A percentile compares a stretch with the other conserved stretches of the same genome.
Conservation (phyloP, 2,888 invertebrate genomes). For the Sarcophaga carnaria region DNA sequence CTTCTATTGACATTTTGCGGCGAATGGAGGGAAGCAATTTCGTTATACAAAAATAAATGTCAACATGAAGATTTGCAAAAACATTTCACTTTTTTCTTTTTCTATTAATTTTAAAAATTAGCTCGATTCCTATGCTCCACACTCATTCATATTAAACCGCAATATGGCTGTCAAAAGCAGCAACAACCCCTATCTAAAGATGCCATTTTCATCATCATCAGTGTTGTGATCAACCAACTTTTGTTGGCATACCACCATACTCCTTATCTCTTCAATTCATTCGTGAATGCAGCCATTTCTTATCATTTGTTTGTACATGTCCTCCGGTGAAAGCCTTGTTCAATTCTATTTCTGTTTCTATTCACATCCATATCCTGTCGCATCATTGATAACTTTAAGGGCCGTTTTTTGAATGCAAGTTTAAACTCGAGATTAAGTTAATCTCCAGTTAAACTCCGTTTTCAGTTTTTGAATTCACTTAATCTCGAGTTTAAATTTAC, state of each 20-base stretch:
- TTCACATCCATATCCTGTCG: constrained; percentile 24
- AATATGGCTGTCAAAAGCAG: constrained; percentile 19
- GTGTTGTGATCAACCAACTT: not conserved
- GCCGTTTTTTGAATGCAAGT: no score
- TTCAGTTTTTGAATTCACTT: no score
- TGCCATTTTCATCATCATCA: not conserved
- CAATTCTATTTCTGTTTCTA: constrained; percentile 18
- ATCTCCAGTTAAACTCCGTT: no score
- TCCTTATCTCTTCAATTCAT: constrained; percentile 10
- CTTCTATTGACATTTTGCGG: not conserved
- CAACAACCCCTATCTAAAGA: not conserved
- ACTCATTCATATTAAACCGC: not conserved
- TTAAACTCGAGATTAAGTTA: no score
- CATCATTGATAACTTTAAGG: constrained; percentile 38
- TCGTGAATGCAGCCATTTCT: constrained; percentile 32
- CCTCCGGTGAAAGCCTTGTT: not conserved
- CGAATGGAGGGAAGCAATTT: not conserved
- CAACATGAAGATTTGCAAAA: not conserved
- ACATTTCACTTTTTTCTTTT: not conserved
- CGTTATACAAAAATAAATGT: not conserved
- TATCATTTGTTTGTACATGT: constrained; percentile 37
- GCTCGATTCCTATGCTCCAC: not conserved
- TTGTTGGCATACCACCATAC: not conserved
- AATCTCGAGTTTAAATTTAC: no score
- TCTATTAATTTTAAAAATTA: not conserved